Evolutionary conservation across 2,113 vertebrate genomes (phyloP).

Genomic region (Eptatretus burgeri): DNA sequence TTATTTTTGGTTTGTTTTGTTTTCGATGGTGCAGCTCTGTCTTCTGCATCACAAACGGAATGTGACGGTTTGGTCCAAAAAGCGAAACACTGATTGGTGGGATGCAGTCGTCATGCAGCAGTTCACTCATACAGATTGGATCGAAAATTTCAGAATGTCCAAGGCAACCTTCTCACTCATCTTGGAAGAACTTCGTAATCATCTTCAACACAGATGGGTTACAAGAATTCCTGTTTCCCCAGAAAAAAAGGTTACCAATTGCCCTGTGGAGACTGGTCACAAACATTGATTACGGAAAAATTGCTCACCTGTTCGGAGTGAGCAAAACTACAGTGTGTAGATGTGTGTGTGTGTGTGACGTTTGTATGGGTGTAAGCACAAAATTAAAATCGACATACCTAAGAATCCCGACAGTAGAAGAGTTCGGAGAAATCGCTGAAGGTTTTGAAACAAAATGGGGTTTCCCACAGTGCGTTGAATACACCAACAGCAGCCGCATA

Average conservation of each 20-base stretch:
- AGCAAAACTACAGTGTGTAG: slow-evolving; percentile 18
- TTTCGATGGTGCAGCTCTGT: too few species aligned
- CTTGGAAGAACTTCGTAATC: slow-evolving; percentile 18
- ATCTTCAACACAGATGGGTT: slow-evolving; percentile 13
- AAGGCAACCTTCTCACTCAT: slow-evolving; percentile 21
- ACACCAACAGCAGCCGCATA: slow-evolving; percentile 19
- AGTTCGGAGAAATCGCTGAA: slow-evolving; percentile 19
- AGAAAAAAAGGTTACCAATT: slow-evolving; percentile 22
- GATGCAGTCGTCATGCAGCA: slow-evolving; percentile 21
- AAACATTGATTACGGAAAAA: slow-evolving; percentile 19
- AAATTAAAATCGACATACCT: slow-evolving; percentile 21
- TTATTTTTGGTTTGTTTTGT: too few species aligned
- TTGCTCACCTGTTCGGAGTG: slow-evolving; percentile 16
- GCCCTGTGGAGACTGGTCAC: slow-evolving; percentile 22
- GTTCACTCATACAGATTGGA: slow-evolving; percentile 22
- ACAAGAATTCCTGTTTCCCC: slow-evolving; percentile 16
- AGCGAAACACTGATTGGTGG: slow-evolving; percentile 18
- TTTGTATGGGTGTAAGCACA: slow-evolving; percentile 16
- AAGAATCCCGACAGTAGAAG: slow-evolving; percentile 15
- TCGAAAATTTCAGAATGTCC: slow-evolving; percentile 25
- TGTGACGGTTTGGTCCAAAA: slow-evolving; percentile 13
- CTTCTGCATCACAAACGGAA: too few species aligned
- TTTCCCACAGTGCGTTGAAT: slow-evolving; percentile 22
- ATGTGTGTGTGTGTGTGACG: slow-evolving; percentile 21
- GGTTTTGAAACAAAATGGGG: slow-evolving; percentile 19